Evolutionary conservation across 2,797 vertebrate genomes (phyloP).

Genomic region (Emys orbicularis): DNA sequence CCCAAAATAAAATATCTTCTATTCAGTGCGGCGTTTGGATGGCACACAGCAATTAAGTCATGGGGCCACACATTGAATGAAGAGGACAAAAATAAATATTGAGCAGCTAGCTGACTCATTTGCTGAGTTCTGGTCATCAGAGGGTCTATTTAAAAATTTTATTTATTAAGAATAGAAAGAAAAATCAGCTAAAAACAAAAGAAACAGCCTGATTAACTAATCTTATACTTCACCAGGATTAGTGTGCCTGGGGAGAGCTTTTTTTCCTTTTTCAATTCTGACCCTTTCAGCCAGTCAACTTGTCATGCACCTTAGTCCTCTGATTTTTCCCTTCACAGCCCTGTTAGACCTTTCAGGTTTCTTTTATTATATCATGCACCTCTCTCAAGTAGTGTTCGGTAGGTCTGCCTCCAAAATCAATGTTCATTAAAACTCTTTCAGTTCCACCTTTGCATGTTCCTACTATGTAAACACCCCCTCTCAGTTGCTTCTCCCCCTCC

Average conservation of each 20-base stretch:
- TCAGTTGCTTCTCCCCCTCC: neutral
- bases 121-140: neutral
- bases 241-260: no score
- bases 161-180: neutral
- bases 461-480: neutral
- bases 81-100: neutral
- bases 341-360: neutral
- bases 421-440: neutral
- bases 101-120: neutral
- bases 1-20: neutral
- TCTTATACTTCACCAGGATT: no score
- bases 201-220: neutral
- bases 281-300: neutral
- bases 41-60: fast-evolving
- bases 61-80: neutral
- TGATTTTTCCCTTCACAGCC: fast-evolving
- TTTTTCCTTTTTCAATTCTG: neutral
- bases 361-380: neutral
- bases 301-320: neutral
- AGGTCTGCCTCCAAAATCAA: no score
- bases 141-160: neutral
- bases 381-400: neutral
- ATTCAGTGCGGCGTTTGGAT: neutral
- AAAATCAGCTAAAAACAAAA: neutral
- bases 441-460: neutral